Evolutionary conservation across 2,888 invertebrate genomes (phyloP), one percentile per base, ranked within the genome.

Genomic region (Mechanitis messenoides): DNA sequence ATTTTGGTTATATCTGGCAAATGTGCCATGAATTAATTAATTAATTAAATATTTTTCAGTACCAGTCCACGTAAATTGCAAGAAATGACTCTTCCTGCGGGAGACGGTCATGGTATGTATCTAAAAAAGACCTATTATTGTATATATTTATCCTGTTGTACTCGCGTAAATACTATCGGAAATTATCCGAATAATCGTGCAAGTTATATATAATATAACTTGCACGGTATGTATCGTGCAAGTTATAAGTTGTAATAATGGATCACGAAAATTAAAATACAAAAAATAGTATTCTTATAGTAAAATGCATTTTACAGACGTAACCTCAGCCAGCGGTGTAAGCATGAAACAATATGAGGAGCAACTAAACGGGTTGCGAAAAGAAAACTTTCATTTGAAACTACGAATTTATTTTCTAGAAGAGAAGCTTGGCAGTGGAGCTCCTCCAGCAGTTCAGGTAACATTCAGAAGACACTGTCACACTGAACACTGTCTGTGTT

Each of bases 361-460:
- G 81, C 95, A 97, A 80, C 91, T 97, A 68, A 93, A 93, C 58
- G 92, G 92, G 55, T 85, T 98, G 66, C 93, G 94, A 70, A 97
- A 97, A 81, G 98, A 98, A 82, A 98, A 98, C 83, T 98, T 98
- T 78, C 95, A 96, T 84, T 89, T 98, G 31, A 98, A 97, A 84
- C 87, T 98, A 72, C 92, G 97, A 59, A 95, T 98, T 73, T 98
- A 96, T 85, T 96, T 97, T 79, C 91, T 97, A 67, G 97, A 98
- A 81, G 97, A 97, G 82, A 93, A 93, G 76, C 92, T 94, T 84
- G 93, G 94, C 20, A 92, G 90, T 69, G 93, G 93, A 69, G 92
- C 92, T 61, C 91, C 88, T n/a, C 87, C 90, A 56, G 88, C 89
- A 46, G 93, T 93, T 56, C 93, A 93, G 74, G 94, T 94, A 72